These are phyloP conservation scores for Dromius quadrimaculatus DNA, from an alignment of 2,888 invertebrate genomes.

Conservation along the genomic window DNA sequence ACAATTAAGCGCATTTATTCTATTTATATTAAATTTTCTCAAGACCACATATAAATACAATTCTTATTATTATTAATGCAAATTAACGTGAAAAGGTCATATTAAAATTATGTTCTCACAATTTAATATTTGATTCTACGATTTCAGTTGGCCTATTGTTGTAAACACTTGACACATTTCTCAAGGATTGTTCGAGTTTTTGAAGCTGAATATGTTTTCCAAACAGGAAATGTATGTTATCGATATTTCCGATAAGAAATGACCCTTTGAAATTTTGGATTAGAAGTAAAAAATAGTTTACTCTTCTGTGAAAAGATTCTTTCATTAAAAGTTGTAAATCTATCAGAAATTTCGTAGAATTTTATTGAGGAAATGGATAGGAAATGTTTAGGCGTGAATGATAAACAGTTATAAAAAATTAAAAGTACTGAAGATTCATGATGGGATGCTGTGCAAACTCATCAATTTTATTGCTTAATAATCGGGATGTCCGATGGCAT, in stretches of 20 bases:
- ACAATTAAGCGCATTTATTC: background rate
- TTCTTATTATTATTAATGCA: conserved; percentile 11
- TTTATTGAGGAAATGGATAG: conserved; percentile 21
- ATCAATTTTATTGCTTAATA: too few species aligned
- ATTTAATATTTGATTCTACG: conserved; percentile 13
- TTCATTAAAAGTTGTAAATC: conserved; percentile 6
- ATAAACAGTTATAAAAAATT: conserved; percentile 4
- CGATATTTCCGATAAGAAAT: conserved; percentile 15
- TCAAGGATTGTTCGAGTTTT: conserved; percentile 1
- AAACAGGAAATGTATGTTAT: conserved; percentile 17
- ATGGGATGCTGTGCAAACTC: too few species aligned
- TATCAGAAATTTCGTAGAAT: conserved; percentile 10
- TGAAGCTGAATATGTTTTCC: background rate
- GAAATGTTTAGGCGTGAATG: too few species aligned
- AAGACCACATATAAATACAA: background rate
- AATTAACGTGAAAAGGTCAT: conserved; percentile 16
- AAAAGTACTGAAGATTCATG: too few species aligned
- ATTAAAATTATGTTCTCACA: conserved; percentile 1
- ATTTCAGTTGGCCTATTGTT: conserved; percentile 4
- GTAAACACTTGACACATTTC: conserved; percentile 3
- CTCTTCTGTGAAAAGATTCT: conserved; percentile 17
- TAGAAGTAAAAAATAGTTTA: conserved; percentile 19
- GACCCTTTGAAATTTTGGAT: conserved; percentile 10
- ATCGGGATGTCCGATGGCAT: too few species aligned
- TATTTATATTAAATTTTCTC: conserved; percentile 4